Evolutionary conservation across 2,888 invertebrate species (phyloP).

Genomic region (Drosophila nr. perissopoda): DNA sequence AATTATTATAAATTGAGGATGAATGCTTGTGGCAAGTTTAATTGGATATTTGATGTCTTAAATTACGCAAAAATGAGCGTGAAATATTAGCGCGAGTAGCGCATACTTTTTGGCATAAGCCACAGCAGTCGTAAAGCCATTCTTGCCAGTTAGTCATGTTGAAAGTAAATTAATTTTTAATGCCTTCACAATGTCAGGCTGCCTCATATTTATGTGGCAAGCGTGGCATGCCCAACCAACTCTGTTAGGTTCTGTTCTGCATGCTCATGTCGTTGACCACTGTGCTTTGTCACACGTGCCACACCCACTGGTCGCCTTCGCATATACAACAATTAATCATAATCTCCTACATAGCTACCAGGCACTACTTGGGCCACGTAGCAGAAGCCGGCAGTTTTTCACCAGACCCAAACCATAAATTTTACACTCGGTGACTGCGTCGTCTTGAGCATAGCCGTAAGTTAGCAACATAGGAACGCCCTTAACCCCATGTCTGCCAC

Average conservation of each 20-base stretch:
- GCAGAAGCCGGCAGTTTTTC: constrained; percentile 62
- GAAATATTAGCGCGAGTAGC: constrained; percentile 57
- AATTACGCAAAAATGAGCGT: constrained; percentile 72
- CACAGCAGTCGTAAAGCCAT: constrained; percentile 9
- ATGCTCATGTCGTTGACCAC: constrained; percentile 67
- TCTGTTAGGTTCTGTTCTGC: constrained; percentile 18
- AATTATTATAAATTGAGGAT: constrained; percentile 82
- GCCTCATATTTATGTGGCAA: constrained; percentile 69
- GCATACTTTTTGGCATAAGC: constrained; percentile 23
- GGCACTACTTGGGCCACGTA: constrained; percentile 68
- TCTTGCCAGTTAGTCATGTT: constrained; percentile 57
- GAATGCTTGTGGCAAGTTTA: constrained; percentile 80
- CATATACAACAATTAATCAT: constrained; percentile 71
- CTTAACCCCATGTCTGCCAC: constrained; percentile 16
- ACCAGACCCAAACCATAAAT: constrained; percentile 70
- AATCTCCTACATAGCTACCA: constrained; percentile 67
- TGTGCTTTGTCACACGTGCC: constrained; percentile 73
- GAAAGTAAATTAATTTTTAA: constrained; percentile 77
- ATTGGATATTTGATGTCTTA: constrained; percentile 80
- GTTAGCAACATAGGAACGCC: constrained; percentile 63
- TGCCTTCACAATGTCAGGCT: constrained; percentile 67
- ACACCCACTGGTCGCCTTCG: constrained; percentile 52
- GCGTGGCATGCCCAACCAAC: constrained; percentile 28
- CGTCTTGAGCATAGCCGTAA: constrained; percentile 71
- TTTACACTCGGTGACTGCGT: constrained; percentile 63